These are phyloP conservation scores for Drosophila suzukii DNA, from an alignment of 1,140 invertebrate genomes.

Conservation along the genomic window DNA sequence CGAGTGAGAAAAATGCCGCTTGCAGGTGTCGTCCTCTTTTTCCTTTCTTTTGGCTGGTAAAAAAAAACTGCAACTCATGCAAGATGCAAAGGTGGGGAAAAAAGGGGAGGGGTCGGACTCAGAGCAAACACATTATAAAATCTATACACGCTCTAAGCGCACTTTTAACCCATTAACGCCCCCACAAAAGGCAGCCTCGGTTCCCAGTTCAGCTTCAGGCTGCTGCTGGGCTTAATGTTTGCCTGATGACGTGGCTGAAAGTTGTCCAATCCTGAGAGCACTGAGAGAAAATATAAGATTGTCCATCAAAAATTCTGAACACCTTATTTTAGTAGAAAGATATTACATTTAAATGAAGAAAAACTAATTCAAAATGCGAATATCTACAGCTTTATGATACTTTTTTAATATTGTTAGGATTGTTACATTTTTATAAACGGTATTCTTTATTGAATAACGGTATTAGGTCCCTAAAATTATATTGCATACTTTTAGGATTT, in stretches of 20 bases:
- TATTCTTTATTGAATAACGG: no score
- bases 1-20: constrained; percentile 35
- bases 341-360: no score
- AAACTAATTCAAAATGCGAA: no score
- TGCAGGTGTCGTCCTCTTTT: constrained; percentile 57
- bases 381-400: no score
- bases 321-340: background rate
- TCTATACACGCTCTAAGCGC: constrained; percentile 78
- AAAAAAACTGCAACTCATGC: constrained; percentile 68
- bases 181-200: constrained; percentile 41
- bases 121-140: constrained; percentile 77
- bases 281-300: constrained; percentile 1
- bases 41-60: constrained; percentile 35
- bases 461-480: no score
- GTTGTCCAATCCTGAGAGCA: constrained; percentile 24
- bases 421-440: no score
- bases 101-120: background rate
- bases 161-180: constrained; percentile 81
- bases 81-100: constrained; percentile 12
- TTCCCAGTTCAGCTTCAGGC: constrained; percentile 17
- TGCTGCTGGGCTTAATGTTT: constrained; percentile 58
- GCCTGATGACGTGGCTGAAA: constrained; percentile 72
- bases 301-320: background rate
- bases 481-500: no score
- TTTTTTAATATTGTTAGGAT: no score